A percentile compares a stretch with the other conserved stretches of the same genome.
These are phyloP conservation scores for Loris lydekkerianus DNA, from an alignment of 2,797 vertebrate species.

Conservation along the genomic window DNA sequence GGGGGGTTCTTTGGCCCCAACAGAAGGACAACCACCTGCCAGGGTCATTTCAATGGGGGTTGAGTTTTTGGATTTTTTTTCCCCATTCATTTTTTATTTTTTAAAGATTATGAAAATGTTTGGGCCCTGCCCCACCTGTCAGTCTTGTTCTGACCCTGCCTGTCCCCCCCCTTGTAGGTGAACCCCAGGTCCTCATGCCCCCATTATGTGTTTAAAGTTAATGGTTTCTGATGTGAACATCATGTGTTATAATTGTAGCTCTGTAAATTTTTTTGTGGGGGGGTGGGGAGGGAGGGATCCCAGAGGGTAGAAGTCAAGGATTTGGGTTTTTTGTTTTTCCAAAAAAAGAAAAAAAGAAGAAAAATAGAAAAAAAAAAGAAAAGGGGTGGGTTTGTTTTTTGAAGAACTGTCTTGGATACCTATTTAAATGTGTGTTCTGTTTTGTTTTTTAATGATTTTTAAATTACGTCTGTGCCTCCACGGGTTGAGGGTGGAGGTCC, in stretches of 20 bases:
- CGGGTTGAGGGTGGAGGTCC: conserved; percentile 55
- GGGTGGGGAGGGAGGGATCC: conserved; percentile 64
- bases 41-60: conserved; percentile 72
- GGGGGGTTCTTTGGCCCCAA: background rate
- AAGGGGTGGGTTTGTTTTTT: conserved; percentile 76
- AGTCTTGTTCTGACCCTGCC: background rate
- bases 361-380: background rate
- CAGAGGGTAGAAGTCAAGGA: conserved; percentile 72
- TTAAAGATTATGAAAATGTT: conserved; percentile 61
- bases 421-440: conserved; percentile 83
- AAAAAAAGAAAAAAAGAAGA: conserved; percentile 42
- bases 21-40: background rate
- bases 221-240: conserved; percentile 84
- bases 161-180: conserved; percentile 44
- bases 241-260: conserved; percentile 79
- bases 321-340: conserved; percentile 84
- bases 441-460: conserved; percentile 70
- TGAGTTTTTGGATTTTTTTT: background rate
- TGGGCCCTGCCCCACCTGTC: conserved; percentile 47
- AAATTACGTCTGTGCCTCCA: conserved; percentile 60
- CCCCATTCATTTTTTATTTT: conserved; percentile 63
- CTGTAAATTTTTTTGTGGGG: conserved; percentile 77
- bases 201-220: conserved; percentile 68
- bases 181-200: conserved; percentile 29
- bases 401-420: conserved; percentile 75